Percentiles rank a stretch among this genome's conserved stretches.
phyloP scores from a whole-genome alignment of 2,797 vertebrate species.

The Harpagifer antarcticus region DNA sequence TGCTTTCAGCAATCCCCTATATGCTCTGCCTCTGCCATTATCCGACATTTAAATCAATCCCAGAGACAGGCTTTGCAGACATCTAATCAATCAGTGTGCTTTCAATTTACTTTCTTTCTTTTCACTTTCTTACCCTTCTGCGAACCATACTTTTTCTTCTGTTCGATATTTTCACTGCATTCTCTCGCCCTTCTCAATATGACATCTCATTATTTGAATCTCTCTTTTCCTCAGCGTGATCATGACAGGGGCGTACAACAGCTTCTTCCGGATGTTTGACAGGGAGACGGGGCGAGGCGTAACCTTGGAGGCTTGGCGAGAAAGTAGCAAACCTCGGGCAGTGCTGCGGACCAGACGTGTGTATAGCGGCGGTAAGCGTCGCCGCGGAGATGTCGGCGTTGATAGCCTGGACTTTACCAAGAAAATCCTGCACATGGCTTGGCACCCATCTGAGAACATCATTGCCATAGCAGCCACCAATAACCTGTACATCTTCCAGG shows the following conservation, averaged over 20 bases:
- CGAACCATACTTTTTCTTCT: not conserved
- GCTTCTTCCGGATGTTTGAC: conserved; percentile 98
- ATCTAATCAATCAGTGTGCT: conserved; percentile 54
- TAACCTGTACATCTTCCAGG: conserved; percentile 99
- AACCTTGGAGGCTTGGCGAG: conserved; percentile 94
- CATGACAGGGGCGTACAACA: conserved; percentile 99
- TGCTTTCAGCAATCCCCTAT: conserved; percentile 43
- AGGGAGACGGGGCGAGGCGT: conserved; percentile 95
- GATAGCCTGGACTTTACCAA: conserved; percentile 99
- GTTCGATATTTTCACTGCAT: not conserved
- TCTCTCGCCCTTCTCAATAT: not conserved
- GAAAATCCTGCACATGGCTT: conserved; percentile 99
- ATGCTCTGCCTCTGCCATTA: conserved; percentile 30
- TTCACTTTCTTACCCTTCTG: not conserved
- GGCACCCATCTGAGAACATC: conserved; percentile 98
- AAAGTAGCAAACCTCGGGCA: conserved; percentile 95
- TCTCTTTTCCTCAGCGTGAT: conserved; percentile 88
- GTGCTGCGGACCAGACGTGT: conserved; percentile 94
- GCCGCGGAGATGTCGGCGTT: conserved; percentile 94
- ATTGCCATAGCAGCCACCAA: conserved; percentile 99
- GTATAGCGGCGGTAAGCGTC: conserved; percentile 91
- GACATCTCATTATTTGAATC: conserved; percentile 2
- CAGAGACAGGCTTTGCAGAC: conserved; percentile 54
- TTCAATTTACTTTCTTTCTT: conserved; percentile 25
- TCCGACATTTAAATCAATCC: conserved; percentile 68